Percentiles rank a stretch among this genome's conserved stretches.
Evolutionary conservation across 2,888 invertebrate genomes (phyloP).

Genomic region (Polyommatus icarus): DNA sequence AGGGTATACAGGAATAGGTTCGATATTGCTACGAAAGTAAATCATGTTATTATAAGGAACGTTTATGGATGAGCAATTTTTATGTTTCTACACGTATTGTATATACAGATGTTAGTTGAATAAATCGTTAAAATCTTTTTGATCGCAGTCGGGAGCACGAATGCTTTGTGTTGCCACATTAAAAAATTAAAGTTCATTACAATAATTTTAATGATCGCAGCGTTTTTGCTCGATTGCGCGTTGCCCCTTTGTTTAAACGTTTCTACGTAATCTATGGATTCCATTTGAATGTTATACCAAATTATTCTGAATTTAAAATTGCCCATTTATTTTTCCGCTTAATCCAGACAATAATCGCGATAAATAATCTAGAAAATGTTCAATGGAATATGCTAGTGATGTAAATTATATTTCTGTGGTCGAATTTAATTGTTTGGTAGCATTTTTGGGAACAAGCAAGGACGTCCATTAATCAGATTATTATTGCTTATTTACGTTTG

Average conservation of each 20-base stretch:
- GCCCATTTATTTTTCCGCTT: slow-evolving; percentile 5
- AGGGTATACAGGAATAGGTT: slow-evolving; percentile 42
- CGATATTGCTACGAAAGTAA: slow-evolving; percentile 45
- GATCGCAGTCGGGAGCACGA: slow-evolving; percentile 47
- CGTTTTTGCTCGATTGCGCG: slow-evolving; percentile 21
- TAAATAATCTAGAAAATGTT: slow-evolving; percentile 35
- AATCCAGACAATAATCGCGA: slow-evolving; percentile 35
- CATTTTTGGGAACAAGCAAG: not conserved
- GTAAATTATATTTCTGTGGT: not conserved
- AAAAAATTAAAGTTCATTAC: slow-evolving; percentile 31
- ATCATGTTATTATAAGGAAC: slow-evolving; percentile 66
- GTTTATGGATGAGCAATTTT: slow-evolving; percentile 77
- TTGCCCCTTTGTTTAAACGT: slow-evolving; percentile 18
- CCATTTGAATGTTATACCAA: slow-evolving; percentile 3
- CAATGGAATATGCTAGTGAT: not conserved
- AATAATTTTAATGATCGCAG: slow-evolving; percentile 29
- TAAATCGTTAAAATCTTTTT: slow-evolving; percentile 50
- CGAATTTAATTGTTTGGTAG: not conserved
- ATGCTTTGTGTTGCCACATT: slow-evolving; percentile 33
- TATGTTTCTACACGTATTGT: slow-evolving; percentile 67
- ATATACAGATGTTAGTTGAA: slow-evolving; percentile 49
- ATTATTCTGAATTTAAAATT: slow-evolving; percentile 7
- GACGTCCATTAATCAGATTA: not conserved
- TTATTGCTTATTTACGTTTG: no score
- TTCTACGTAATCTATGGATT: slow-evolving; percentile 22